Evolutionary conservation across 2,113 vertebrate species (phyloP), one percentile per base, ranked within the genome.

Genomic region (Urocynchramus pylzowi): DNA sequence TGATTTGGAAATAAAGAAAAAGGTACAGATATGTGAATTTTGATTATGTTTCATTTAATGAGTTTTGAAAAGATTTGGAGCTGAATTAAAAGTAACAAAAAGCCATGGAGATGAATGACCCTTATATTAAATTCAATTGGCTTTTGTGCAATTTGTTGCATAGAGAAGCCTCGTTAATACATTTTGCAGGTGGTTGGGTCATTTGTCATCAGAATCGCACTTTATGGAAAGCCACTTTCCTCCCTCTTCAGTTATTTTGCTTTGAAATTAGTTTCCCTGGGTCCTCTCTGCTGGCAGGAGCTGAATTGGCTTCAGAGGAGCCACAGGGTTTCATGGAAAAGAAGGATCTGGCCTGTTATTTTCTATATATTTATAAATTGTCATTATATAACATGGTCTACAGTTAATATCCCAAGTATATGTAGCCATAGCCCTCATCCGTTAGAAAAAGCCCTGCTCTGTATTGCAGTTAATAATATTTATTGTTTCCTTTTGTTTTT

Each of bases 111-210:
- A 97, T 96, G 67, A 97, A 97, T 94, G 95, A 96, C 76, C 93
- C 92, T 97, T 90, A 97, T 96, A 97, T 90, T 85, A 95, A 97
- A 97, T 97, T 97, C 96, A 95, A 97, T 97, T 97, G 97, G 97
- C 96, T 97, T 97, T 96, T 90, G 89, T 96, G 96, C 93, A 96
- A 90, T 96, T 96, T 90, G 92, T 97, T 97, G 97, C 95, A 96
- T 97, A 96, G 96, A 23, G 84, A 97, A 97, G 89, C 87, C 96
- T 97, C 17, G 67, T 97, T 97, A 97, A 97, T 97, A 97, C 93
- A 96, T 97, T 97, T 97, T 90, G 89, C 92, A 96, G 92, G 81
- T 90, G 41, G 63, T 93, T 90, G 92, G 90, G 90, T 95, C 96
- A 97, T 97, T 97, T 97, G 89, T 97, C 97, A 96, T 97, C 82